Evolutionary conservation across 1,140 invertebrate genomes (phyloP).

Genomic region (Caenorhabditis brenneri): DNA sequence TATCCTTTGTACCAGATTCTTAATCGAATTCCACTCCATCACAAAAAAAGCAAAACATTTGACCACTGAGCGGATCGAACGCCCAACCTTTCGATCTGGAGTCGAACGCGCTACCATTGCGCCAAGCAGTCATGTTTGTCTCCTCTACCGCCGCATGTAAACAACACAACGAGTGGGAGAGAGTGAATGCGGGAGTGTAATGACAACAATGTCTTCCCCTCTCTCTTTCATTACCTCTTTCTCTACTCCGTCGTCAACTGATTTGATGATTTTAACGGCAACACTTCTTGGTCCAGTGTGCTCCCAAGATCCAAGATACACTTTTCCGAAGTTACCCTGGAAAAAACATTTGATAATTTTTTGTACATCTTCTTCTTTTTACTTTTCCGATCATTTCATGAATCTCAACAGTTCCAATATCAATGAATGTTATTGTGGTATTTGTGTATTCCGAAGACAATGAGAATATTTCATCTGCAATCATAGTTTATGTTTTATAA

Average conservation of each 20-base stretch:
- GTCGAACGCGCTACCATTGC: constrained; percentile 54
- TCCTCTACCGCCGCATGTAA: not conserved
- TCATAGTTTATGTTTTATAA: not conserved
- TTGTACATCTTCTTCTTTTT: not conserved
- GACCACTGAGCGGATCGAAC: constrained; percentile 53
- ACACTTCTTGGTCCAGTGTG: constrained; percentile 41
- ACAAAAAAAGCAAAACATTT: constrained; percentile 30
- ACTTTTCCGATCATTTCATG: constrained; percentile 53
- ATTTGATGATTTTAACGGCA: constrained; percentile 50
- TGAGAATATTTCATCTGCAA: constrained; percentile 19
- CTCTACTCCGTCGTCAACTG: constrained; percentile 65
- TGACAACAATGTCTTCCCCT: no score
- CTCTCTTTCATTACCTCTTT: constrained; percentile 5
- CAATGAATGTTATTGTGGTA: constrained; percentile 43
- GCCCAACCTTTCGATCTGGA: constrained; percentile 49
- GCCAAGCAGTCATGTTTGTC: constrained; percentile 49
- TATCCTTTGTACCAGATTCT: no score
- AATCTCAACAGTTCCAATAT: constrained; percentile 49
- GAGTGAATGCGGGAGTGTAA: no score
- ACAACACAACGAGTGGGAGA: not conserved
- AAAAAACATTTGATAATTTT: not conserved
- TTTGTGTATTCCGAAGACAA: constrained; percentile 51
- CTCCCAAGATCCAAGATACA: constrained; percentile 48
- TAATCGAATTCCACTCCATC: no score
- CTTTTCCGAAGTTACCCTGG: constrained; percentile 57